Evolutionary conservation across 30 jellyfish, hydroid and myxozoan genomes (phyloP).

Genomic region (Aurelia aurita): DNA sequence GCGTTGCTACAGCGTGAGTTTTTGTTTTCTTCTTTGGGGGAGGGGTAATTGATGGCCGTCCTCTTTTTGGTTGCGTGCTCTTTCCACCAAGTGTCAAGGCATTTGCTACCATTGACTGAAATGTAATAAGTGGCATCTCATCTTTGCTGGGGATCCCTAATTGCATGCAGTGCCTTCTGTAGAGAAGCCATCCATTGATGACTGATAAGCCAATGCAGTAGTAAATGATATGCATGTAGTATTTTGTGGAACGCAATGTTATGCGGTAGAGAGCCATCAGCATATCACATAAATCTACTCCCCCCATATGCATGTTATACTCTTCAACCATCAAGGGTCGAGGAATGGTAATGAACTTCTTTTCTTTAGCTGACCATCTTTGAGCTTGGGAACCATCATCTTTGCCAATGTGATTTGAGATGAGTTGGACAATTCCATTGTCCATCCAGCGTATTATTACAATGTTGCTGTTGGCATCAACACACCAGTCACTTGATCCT

Average conservation of each 20-base stretch:
- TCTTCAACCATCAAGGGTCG: conserved; percentile 7
- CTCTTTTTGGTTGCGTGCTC: background rate
- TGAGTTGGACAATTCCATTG: conserved; percentile 8
- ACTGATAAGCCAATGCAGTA: conserved; percentile 1
- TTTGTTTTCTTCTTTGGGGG: conserved; percentile 8
- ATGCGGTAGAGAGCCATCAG: conserved; percentile 10
- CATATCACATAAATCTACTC: too few relatives aligned
- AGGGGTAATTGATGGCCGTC: background rate
- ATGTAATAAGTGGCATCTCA: background rate
- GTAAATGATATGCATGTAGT: conserved; percentile 7
- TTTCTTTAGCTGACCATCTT: background rate
- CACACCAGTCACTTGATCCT: conserved; percentile 12
- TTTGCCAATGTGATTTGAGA: background rate
- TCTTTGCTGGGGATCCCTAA: background rate
- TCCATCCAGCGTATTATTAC: conserved; percentile 1
- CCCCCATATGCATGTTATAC: background rate
- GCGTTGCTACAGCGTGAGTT: conserved; percentile 7
- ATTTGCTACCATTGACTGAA: background rate
- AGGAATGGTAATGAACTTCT: background rate
- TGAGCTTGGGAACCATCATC: background rate
- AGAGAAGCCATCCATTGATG: conserved; percentile 17
- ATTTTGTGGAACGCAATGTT: background rate
- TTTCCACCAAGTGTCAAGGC: background rate
- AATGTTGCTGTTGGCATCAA: conserved; percentile 14
- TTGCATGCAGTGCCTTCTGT: conserved; percentile 15